Evolutionary conservation across 2,888 invertebrate species (phyloP), one percentile per base, ranked within the genome.

Genomic region (Acrobasis consociella): DNA sequence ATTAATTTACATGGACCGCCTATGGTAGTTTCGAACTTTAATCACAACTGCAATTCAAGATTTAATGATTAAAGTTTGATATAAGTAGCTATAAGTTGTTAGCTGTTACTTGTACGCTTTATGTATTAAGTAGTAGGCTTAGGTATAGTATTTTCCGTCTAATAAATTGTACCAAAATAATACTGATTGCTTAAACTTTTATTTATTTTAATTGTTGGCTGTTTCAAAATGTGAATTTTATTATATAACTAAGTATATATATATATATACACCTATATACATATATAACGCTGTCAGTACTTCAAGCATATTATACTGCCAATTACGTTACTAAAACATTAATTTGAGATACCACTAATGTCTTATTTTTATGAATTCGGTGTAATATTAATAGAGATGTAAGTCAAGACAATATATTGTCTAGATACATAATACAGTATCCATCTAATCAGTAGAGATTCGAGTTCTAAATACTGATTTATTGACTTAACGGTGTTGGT

Each of bases 121-220:
- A 59, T 59, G 49, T 39, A 42, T 52, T 39, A 39, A 42, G 39
- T 39, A 60, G n/a, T 11, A 13, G n/a, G n/a, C 13, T 46, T 31
- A 31, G n/a, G 50, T 52, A 42, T 51, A 60, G 42, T 60, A 42
- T 51, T 42, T 51, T 60, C 60, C 39, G 51, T 60, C 60, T 60
- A 60, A 60, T 59, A 59, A 60, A 60, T 17, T 60, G 51, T 52
- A 51, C 60, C 42, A 60, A 60, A 60, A 60, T 42, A 49, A 42
- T 42, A 60, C 50, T 51, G 51, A 51, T 60, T 42, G 17, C 51
- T 39, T 51, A 60, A 42, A 42, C n/a, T 17, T 39, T 17, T 39
- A n/a, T 39, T 60, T 39, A 60, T 51, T 60, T 50, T 42, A 46
- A 46, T 46, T 42, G 13, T 42, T 60, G 38, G 39, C 17, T 51